phyloP scores from a whole-genome alignment of 2,113 vertebrate species.

The Neofelis nebulosa region DNA sequence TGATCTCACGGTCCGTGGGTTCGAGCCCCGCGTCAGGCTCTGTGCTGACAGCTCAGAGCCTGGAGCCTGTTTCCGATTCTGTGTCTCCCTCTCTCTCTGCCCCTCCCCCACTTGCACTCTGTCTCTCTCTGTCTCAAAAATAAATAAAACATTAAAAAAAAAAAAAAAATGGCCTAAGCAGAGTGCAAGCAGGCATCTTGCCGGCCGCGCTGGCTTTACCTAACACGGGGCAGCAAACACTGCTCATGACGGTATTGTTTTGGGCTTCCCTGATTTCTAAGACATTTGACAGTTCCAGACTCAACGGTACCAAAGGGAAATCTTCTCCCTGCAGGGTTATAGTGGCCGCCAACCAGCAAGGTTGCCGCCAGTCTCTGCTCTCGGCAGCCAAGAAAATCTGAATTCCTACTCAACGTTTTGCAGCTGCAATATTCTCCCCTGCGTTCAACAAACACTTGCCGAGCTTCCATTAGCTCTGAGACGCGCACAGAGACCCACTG shows the following conservation, averaged over 20 bases:
- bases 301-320: neutral
- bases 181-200: too few relatives aligned
- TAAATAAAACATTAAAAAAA: too few relatives aligned
- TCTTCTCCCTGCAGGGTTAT: neutral
- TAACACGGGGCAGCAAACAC: too few relatives aligned
- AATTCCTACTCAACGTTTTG: neutral
- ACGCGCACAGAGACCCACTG: fast-evolving
- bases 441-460: neutral
- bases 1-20: too few relatives aligned
- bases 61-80: too few relatives aligned
- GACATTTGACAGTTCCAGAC: neutral
- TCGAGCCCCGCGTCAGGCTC: too few relatives aligned
- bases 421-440: neutral
- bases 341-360: neutral
- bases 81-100: too few relatives aligned
- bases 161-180: neutral
- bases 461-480: too few relatives aligned
- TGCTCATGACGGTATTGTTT: neutral
- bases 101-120: too few relatives aligned
- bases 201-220: neutral
- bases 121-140: too few relatives aligned
- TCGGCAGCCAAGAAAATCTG: neutral
- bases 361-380: neutral
- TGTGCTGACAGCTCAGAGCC: too few relatives aligned
- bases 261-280: neutral